Evolutionary conservation across 1,140 invertebrate species (phyloP).

Genomic region (Batillaria attramentaria): DNA sequence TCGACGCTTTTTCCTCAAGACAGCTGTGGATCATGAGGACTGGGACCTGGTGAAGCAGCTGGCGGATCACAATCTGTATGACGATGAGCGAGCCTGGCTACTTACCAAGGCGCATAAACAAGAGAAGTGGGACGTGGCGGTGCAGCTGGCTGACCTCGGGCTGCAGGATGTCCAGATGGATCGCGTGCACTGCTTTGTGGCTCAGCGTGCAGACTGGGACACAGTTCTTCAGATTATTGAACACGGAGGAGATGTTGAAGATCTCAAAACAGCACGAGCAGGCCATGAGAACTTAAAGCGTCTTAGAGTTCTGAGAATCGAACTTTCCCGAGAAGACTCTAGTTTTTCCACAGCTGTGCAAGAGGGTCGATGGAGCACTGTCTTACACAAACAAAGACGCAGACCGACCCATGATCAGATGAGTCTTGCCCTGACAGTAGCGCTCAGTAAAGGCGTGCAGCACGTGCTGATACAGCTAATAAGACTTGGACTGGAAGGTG

Average conservation of each 20-base stretch:
- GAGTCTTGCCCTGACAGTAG: neutral
- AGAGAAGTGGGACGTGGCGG: constrained; percentile 1
- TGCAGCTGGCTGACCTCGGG: constrained; percentile 21
- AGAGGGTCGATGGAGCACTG: neutral
- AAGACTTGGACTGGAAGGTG: neutral
- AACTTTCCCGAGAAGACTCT: no score
- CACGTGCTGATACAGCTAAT: neutral
- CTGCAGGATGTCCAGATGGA: neutral
- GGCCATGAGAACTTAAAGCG: neutral
- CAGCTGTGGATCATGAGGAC: neutral
- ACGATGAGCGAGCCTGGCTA: constrained; percentile 11
- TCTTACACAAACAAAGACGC: neutral
- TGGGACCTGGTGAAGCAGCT: constrained; percentile 6
- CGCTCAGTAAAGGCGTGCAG: neutral
- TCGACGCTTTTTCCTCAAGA: neutral
- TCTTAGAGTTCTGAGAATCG: neutral
- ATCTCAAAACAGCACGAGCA: no score
- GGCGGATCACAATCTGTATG: neutral
- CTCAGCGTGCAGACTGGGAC: neutral
- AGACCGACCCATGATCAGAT: neutral
- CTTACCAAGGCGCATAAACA: neutral
- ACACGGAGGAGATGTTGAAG: constrained; percentile 3
- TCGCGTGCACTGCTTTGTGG: neutral
- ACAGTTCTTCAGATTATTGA: neutral
- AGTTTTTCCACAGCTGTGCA: neutral